Conservation (phyloP, 2,797 vertebrate species). For the Chiloscyllium punctatum region DNA sequence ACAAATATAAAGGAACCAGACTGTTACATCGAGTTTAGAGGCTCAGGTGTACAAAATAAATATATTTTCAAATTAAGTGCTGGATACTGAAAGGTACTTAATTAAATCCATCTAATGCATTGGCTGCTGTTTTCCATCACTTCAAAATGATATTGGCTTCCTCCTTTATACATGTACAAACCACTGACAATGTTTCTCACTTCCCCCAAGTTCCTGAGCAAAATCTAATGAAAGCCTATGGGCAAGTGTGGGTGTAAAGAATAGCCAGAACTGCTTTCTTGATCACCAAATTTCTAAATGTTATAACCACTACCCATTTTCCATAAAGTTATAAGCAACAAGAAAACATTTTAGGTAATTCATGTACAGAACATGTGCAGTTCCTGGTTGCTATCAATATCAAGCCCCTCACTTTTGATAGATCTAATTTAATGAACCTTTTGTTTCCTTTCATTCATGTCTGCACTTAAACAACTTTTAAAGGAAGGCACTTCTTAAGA, state of each 20-base stretch:
- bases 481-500: neutral
- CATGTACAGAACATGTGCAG: neutral
- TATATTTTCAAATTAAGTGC: too few relatives aligned
- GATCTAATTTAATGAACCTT: neutral
- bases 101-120: too few relatives aligned
- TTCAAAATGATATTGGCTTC: too few relatives aligned
- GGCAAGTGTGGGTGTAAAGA: neutral
- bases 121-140: too few relatives aligned
- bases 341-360: neutral
- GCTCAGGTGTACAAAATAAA: too few relatives aligned
- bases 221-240: neutral
- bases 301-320: neutral
- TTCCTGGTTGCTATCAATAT: neutral
- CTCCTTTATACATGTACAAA: too few relatives aligned
- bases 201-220: neutral
- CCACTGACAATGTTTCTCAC: neutral
- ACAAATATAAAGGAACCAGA: too few relatives aligned
- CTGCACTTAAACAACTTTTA: too few relatives aligned
- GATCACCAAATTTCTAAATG: neutral
- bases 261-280: neutral
- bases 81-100: too few relatives aligned
- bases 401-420: neutral
- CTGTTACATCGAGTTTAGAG: too few relatives aligned
- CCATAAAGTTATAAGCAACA: neutral
- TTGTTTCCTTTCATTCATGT: neutral